Evolutionary conservation across 2,888 invertebrate species (phyloP).

Genomic region (Lasius platythorax): DNA sequence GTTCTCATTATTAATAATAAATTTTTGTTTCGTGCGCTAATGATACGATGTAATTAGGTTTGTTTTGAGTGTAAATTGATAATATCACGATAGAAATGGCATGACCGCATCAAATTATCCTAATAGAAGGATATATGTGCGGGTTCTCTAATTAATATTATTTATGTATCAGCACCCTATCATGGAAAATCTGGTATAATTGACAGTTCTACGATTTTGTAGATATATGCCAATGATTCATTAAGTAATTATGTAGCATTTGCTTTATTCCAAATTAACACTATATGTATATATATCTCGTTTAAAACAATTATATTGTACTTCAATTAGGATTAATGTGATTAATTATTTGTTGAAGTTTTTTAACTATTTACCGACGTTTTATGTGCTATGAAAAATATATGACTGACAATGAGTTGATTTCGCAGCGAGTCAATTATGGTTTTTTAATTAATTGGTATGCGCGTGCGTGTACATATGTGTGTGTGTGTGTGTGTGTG

Average conservation of each 20-base stretch:
- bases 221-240: neutral
- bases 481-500: too few relatives aligned
- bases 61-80: slow-evolving; percentile 13
- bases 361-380: slow-evolving; percentile 13
- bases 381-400: neutral
- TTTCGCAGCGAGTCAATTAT: neutral
- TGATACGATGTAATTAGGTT: slow-evolving; percentile 26
- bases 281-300: neutral
- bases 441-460: neutral
- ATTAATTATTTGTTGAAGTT: slow-evolving; percentile 24
- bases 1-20: slow-evolving; percentile 23
- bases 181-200: slow-evolving; percentile 25
- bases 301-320: slow-evolving; percentile 1
- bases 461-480: too few relatives aligned
- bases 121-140: slow-evolving; percentile 10
- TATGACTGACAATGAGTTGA: neutral
- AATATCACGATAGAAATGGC: slow-evolving; percentile 2
- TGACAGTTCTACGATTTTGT: slow-evolving; percentile 24
- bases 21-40: slow-evolving; percentile 24
- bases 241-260: slow-evolving; percentile 35
- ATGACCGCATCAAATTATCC: slow-evolving; percentile 6
- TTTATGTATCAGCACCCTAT: slow-evolving; percentile 20
- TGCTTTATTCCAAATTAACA: slow-evolving; percentile 20
- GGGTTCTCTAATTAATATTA: slow-evolving; percentile 33
- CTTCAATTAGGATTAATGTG: slow-evolving; percentile 25